A percentile compares a stretch with the other conserved stretches of the same genome.
phyloP scores from a whole-genome alignment of 2,888 invertebrate genomes.

The Agapostemon virescens region DNA sequence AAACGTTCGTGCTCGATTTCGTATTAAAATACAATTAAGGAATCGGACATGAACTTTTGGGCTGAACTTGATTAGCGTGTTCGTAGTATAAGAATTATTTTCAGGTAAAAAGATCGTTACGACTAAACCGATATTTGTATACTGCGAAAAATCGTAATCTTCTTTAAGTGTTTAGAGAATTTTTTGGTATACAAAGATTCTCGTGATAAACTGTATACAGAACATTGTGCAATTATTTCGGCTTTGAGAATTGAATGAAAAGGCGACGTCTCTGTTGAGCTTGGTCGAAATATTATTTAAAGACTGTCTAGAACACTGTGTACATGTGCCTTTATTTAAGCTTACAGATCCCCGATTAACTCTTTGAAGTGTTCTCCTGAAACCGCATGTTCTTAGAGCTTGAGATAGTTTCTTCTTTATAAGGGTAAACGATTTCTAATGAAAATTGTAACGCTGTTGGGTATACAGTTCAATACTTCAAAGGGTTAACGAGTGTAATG shows the following conservation, averaged over 20 bases:
- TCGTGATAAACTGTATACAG: conserved; percentile 8
- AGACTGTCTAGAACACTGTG: conserved; percentile 44
- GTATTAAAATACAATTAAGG: no score
- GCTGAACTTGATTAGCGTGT: no score
- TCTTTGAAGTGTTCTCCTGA: conserved; percentile 24
- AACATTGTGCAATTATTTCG: conserved; percentile 34
- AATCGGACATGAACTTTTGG: neutral
- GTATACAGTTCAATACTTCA: conserved; percentile 18
- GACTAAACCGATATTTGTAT: neutral
- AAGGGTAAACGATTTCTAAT: neutral
- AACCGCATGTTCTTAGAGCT: neutral
- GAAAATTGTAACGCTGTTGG: neutral
- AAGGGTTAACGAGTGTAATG: conserved; percentile 21
- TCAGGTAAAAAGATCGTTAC: neutral
- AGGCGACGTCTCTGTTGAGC: neutral
- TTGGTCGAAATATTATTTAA: conserved; percentile 28
- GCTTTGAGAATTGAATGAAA: conserved; percentile 39
- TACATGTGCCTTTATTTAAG: conserved; percentile 54
- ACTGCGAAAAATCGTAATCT: neutral
- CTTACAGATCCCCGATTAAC: neutral
- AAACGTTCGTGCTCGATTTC: no score
- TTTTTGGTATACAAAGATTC: neutral
- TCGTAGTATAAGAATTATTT: no score
- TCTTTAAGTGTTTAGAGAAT: neutral
- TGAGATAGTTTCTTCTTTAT: neutral